Evolutionary conservation across 2,797 vertebrate genomes (phyloP).

Genomic region (Toxotes lorentzi): DNA sequence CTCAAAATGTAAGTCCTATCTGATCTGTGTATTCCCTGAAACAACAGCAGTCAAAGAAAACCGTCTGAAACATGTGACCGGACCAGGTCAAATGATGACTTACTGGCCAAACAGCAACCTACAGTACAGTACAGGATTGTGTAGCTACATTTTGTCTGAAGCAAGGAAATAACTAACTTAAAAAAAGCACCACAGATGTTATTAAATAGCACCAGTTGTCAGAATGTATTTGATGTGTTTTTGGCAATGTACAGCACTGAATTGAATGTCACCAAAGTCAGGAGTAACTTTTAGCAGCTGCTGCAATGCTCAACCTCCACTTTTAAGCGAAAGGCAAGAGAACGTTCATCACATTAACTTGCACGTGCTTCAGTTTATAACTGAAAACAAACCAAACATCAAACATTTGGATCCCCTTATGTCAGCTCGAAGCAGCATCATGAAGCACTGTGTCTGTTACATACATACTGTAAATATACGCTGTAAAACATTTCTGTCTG

Average conservation of each 20-base stretch:
- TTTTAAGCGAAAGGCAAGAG: constrained; percentile 63
- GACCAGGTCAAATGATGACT: constrained; percentile 17
- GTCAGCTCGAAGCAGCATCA: constrained; percentile 66
- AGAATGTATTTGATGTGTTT: constrained; percentile 72
- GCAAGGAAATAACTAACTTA: constrained; percentile 75
- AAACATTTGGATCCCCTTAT: constrained; percentile 50
- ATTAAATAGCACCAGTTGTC: constrained; percentile 88
- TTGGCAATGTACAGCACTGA: constrained; percentile 81
- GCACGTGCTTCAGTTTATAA: constrained; percentile 58
- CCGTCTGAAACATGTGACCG: constrained; percentile 9
- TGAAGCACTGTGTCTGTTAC: constrained; percentile 62
- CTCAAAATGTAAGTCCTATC: constrained; percentile 50
- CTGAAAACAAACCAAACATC: constrained; percentile 54
- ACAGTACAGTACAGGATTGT: constrained; percentile 77
- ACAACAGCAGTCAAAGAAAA: constrained; percentile 58
- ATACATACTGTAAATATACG: constrained; percentile 61
- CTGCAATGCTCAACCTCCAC: constrained; percentile 71
- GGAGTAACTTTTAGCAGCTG: constrained; percentile 69
- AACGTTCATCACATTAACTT: constrained; percentile 57
- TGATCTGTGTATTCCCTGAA: constrained; percentile 71
- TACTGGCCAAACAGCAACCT: constrained; percentile 46
- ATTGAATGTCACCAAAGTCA: constrained; percentile 62
- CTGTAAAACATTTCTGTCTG: constrained; percentile 76
- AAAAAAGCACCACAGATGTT: constrained; percentile 82
- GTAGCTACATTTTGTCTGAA: constrained; percentile 82